phyloP scores from a whole-genome alignment of 2,797 vertebrate species.

The Enteromius mattozi region DNA sequence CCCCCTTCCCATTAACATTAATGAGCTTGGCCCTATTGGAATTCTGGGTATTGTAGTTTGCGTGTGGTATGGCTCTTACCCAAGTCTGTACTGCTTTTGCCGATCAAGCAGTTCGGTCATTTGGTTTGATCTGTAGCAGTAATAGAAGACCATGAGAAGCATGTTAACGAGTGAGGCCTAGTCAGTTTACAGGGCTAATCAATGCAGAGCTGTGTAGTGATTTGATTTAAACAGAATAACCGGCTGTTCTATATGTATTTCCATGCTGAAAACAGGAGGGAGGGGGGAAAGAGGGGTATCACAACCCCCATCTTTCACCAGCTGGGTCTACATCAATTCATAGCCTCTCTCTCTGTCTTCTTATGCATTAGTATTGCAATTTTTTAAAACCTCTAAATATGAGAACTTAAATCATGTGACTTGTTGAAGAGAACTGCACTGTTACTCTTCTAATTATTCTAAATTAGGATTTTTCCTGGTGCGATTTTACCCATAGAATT shows the following conservation, averaged over 20 bases:
- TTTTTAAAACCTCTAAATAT: neutral
- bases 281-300: neutral
- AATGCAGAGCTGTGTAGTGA: slow-evolving; percentile 69
- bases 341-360: neutral
- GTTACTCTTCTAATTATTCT: neutral
- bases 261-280: slow-evolving; percentile 9
- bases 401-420: neutral
- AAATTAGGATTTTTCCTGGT: neutral
- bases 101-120: slow-evolving; percentile 26
- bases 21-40: slow-evolving; percentile 6
- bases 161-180: slow-evolving; percentile 54
- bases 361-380: neutral
- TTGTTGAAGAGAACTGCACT: neutral
- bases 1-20: slow-evolving; percentile 31
- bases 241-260: slow-evolving; percentile 1
- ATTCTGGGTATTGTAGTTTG: slow-evolving; percentile 50
- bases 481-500: neutral
- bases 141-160: slow-evolving; percentile 48
- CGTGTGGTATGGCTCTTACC: neutral
- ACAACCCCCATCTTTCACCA: slow-evolving; percentile 28
- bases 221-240: slow-evolving; percentile 64
- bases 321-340: slow-evolving; percentile 34
- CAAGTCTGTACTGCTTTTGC: slow-evolving; percentile 29
- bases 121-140: slow-evolving; percentile 48
- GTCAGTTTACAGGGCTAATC: slow-evolving; percentile 66